A percentile compares a stretch with the other conserved stretches of the same genome.
phyloP scores from a whole-genome alignment of 1,140 invertebrate species.

The Macrosteles quadrilineatus region DNA sequence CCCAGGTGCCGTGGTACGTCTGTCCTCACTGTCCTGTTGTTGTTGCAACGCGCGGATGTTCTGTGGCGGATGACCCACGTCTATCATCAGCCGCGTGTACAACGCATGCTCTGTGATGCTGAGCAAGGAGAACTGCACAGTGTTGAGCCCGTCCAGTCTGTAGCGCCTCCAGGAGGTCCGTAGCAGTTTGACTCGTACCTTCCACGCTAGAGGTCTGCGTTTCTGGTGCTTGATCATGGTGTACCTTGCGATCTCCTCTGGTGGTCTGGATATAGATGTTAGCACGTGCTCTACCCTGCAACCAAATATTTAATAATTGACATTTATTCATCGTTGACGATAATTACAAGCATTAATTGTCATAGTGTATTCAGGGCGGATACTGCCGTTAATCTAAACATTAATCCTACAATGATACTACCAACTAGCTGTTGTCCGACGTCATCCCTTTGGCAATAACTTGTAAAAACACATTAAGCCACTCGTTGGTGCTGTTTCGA shows the following conservation, averaged over 20 bases:
- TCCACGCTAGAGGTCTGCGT: constrained; percentile 50
- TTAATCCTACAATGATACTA: no score
- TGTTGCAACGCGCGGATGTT: constrained; percentile 31
- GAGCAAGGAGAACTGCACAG: constrained; percentile 51
- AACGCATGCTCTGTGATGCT: constrained; percentile 45
- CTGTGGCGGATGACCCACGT: constrained; percentile 52
- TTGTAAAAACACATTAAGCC: no score
- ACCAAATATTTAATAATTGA: constrained; percentile 33
- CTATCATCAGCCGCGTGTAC: constrained; percentile 54
- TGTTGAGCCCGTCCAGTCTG: constrained; percentile 56
- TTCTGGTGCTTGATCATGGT: constrained; percentile 57
- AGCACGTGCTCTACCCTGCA: constrained; percentile 51
- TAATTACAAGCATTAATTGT: no score
- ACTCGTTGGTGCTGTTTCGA: no score
- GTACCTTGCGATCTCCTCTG: constrained; percentile 53
- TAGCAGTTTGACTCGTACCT: constrained; percentile 51
- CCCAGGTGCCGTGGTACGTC: neutral
- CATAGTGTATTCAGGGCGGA: no score
- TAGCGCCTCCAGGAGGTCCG: constrained; percentile 53
- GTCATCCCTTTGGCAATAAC: no score
- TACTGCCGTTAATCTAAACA: no score
- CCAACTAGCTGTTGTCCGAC: no score
- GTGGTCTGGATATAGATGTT: constrained; percentile 51
- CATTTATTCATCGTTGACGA: no score
- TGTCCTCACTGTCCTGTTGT: constrained; percentile 28